Conservation (phyloP, 2,888 invertebrate genomes). For the Priocnemis perturbator region DNA sequence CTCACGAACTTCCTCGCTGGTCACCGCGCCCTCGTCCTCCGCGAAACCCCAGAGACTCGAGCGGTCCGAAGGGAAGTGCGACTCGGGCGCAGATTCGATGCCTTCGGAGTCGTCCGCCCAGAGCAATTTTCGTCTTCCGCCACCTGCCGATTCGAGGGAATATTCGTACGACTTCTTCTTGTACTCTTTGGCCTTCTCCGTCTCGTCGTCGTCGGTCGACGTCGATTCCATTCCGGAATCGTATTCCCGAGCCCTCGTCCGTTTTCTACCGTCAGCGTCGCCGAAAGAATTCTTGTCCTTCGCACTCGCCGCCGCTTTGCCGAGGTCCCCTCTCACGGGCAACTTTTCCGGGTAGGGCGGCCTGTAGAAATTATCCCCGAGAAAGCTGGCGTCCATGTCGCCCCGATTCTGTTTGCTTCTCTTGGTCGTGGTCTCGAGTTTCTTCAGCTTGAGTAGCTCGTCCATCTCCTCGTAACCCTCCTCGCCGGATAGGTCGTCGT, state of each 20-base stretch:
- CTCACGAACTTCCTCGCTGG: constrained; percentile 44
- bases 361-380: constrained; percentile 23
- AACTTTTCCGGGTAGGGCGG: constrained; percentile 45
- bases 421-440: constrained; percentile 46
- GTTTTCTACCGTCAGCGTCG: neutral
- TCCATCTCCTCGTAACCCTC: constrained; percentile 65
- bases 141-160: constrained; percentile 8
- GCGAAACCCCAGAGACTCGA: constrained; percentile 63
- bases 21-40: constrained; percentile 61
- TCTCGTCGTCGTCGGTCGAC: constrained; percentile 1
- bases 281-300: neutral
- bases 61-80: constrained; percentile 30
- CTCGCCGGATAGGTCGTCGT: constrained; percentile 51
- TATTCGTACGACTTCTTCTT: too few species aligned
- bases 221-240: constrained; percentile 2
- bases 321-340: constrained; percentile 67
- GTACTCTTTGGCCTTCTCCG: neutral
- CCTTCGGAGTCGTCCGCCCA: constrained; percentile 35
- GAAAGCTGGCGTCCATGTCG: constrained; percentile 62
- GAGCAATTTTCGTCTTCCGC: constrained; percentile 45
- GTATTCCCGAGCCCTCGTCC: too few species aligned
- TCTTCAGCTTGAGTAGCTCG: constrained; percentile 60
- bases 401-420: constrained; percentile 55
- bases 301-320: constrained; percentile 22
- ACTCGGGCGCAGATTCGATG: constrained; percentile 15